Percentiles rank a stretch among this genome's conserved stretches.
These are phyloP conservation scores for Helarctos malayanus DNA, from an alignment of 2,797 vertebrate genomes.

Conservation along the genomic window DNA sequence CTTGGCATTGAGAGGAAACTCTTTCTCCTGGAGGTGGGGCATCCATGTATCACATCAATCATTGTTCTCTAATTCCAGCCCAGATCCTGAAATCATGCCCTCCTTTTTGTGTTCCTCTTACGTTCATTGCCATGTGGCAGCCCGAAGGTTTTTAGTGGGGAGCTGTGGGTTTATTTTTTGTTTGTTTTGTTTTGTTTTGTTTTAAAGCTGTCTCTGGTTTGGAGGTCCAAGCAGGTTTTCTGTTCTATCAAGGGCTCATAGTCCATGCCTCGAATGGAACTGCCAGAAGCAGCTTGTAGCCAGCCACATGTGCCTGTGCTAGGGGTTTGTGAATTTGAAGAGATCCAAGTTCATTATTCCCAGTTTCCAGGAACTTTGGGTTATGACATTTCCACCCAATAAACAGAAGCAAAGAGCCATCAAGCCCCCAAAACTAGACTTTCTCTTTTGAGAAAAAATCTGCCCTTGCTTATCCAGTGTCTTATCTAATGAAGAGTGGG, in stretches of 20 bases:
- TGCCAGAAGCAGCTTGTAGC: not conserved
- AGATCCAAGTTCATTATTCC: not conserved
- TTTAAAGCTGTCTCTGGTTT: not conserved
- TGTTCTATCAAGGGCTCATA: not conserved
- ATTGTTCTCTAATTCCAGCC: not conserved
- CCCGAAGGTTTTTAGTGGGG: not conserved
- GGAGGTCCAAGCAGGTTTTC: not conserved
- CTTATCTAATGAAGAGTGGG: not conserved
- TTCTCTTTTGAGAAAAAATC: not conserved
- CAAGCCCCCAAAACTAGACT: not conserved
- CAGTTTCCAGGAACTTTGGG: not conserved
- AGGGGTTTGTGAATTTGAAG: not conserved
- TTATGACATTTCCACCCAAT: not conserved
- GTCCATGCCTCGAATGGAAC: not conserved
- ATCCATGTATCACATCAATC: fast-evolving
- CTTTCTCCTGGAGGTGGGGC: not conserved
- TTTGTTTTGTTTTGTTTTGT: no score
- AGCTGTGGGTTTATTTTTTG: not conserved
- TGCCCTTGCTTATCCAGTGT: not conserved
- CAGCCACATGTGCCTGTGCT: not conserved
- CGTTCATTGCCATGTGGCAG: not conserved
- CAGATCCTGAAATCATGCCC: not conserved
- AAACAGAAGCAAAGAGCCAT: not conserved
- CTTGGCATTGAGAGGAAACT: not conserved
- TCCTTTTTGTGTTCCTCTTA: not conserved